Conservation (phyloP, 1,140 invertebrate species). For the Sinella curviseta region DNA sequence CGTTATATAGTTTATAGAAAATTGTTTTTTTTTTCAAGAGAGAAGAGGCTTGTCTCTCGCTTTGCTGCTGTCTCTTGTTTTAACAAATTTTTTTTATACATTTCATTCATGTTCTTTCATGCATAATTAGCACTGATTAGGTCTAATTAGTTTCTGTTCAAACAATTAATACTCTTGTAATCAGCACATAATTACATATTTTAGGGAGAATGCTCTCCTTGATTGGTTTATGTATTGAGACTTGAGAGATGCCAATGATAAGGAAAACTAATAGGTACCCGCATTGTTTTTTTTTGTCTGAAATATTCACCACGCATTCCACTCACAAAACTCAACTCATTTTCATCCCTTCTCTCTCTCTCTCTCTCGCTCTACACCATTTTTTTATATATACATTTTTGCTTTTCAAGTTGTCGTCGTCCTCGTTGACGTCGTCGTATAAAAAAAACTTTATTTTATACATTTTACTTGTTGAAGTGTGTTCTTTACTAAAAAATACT, state of each 20-base stretch:
- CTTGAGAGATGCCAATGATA: neutral
- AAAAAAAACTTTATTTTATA: neutral
- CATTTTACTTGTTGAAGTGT: neutral
- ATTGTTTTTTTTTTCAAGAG: neutral
- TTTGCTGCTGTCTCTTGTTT: neutral
- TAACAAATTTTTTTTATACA: neutral
- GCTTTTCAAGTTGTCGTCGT: no score
- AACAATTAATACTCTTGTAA: slow-evolving; percentile 39
- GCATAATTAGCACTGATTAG: slow-evolving; percentile 43
- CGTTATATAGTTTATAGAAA: neutral
- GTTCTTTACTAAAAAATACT: neutral
- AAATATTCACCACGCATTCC: neutral
- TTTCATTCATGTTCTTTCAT: slow-evolving; percentile 21
- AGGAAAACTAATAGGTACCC: neutral
- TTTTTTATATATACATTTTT: no score
- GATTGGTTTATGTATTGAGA: slow-evolving; percentile 14
- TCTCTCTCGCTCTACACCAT: no score
- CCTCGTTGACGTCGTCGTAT: neutral
- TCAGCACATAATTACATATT: slow-evolving; percentile 42
- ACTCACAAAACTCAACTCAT: neutral
- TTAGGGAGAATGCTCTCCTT: slow-evolving; percentile 10
- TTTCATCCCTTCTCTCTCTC: no score
- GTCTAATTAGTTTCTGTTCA: slow-evolving; percentile 41
- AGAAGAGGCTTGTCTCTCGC: neutral
- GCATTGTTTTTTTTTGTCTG: no score